Conservation (phyloP, 2,888 invertebrate genomes). For the Elegia similella region DNA sequence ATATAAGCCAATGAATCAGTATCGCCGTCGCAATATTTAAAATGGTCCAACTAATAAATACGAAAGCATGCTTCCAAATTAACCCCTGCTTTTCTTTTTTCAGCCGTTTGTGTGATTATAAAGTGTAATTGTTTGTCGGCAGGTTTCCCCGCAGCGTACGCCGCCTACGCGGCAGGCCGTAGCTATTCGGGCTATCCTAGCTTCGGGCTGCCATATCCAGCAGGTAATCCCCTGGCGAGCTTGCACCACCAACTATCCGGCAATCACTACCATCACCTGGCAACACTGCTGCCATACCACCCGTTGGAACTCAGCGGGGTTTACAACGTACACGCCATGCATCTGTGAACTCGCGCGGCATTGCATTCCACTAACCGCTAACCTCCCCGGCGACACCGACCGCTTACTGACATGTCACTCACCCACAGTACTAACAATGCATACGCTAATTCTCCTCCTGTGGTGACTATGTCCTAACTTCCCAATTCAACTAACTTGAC, state of each 20-base stretch:
- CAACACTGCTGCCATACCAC: conserved; percentile 84
- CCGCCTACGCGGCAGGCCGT: conserved; percentile 97
- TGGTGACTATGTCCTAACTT: conserved; percentile 70
- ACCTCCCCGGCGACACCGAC: conserved; percentile 56
- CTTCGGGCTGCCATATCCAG: conserved; percentile 98
- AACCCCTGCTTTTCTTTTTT: conserved; percentile 45
- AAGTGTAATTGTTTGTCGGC: conserved; percentile 65
- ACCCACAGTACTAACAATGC: conserved; percentile 57
- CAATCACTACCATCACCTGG: conserved; percentile 83
- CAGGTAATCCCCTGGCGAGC: conserved; percentile 95
- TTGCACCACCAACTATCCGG: conserved; percentile 87
- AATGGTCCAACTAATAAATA: conserved; percentile 28
- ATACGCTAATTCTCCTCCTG: conserved; percentile 62
- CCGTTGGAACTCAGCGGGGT: conserved; percentile 85
- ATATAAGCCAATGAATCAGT: conserved; percentile 45
- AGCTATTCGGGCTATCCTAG: conserved; percentile 98
- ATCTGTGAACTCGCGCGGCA: conserved; percentile 86
- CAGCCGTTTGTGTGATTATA: conserved; percentile 32
- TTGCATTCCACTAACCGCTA: conserved; percentile 78
- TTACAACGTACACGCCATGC: conserved; percentile 89
- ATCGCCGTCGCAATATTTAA: conserved; percentile 39
- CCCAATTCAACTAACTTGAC: conserved; percentile 65
- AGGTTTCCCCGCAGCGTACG: conserved; percentile 98
- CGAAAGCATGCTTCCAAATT: conserved; percentile 59
- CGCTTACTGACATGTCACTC: conserved; percentile 58